phyloP scores from a whole-genome alignment of 1,140 invertebrate genomes.

The Rhynchophorus ferrugineus region DNA sequence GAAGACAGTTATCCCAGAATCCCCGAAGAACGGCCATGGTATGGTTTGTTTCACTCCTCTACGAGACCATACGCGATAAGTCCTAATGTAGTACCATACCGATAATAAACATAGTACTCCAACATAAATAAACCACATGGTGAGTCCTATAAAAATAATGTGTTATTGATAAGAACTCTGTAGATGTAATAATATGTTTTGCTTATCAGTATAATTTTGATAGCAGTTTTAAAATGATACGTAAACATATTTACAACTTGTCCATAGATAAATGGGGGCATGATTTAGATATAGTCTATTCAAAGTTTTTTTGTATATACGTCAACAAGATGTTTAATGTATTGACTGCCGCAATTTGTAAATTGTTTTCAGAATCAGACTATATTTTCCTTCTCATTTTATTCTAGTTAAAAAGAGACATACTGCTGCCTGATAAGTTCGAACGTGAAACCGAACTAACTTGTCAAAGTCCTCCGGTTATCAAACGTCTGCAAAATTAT shows the following conservation, averaged over 20 bases:
- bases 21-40: not conserved
- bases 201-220: not conserved
- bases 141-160: not conserved
- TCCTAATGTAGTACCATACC: not conserved
- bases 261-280: not conserved
- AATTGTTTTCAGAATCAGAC: too few species aligned
- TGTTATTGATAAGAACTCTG: not conserved
- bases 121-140: not conserved
- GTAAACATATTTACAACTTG: not conserved
- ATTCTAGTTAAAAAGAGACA: too few species aligned
- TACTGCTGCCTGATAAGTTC: too few species aligned
- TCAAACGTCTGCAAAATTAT: too few species aligned
- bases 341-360: too few species aligned
- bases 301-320: too few species aligned
- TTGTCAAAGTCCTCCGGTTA: too few species aligned
- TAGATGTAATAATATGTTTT: not conserved
- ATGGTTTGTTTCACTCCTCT: not conserved
- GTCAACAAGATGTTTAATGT: too few species aligned
- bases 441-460: too few species aligned
- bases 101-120: not conserved
- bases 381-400: too few species aligned
- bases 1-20: not conserved
- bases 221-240: not conserved
- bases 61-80: not conserved
- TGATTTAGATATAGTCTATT: not conserved